phyloP scores from a whole-genome alignment of 2,888 invertebrate genomes.

The Mesoligia furuncula region DNA sequence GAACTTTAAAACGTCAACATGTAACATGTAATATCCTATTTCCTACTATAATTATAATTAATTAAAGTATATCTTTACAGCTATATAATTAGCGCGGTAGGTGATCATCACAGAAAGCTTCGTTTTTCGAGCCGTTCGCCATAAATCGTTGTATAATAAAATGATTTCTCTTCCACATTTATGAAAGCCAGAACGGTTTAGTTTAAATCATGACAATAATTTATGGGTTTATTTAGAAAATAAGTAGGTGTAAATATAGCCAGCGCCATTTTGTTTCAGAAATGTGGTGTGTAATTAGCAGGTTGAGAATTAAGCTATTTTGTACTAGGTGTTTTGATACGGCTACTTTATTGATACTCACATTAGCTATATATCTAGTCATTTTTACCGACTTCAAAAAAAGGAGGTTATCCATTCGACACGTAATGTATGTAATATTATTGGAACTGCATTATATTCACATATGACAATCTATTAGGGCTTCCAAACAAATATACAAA shows the following conservation, averaged over 20 bases:
- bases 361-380: no score
- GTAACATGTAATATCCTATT: neutral
- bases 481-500: no score
- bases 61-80: constrained; percentile 39
- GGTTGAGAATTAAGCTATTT: constrained; percentile 28
- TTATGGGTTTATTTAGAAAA: constrained; percentile 59
- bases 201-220: constrained; percentile 63
- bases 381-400: no score
- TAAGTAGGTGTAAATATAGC: constrained; percentile 53
- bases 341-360: neutral
- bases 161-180: constrained; percentile 41
- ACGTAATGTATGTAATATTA: no score
- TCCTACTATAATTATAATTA: constrained; percentile 13
- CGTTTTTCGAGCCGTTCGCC: constrained; percentile 22
- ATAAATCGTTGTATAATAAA: constrained; percentile 56
- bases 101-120: constrained; percentile 41
- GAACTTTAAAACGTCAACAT: constrained; percentile 8
- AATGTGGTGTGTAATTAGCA: constrained; percentile 41
- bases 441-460: no score
- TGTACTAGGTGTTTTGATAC: constrained; percentile 1
- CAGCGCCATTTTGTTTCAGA: constrained; percentile 50
- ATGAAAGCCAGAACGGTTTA: constrained; percentile 47
- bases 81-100: constrained; percentile 51
- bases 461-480: no score
- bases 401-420: no score